A percentile compares a stretch with the other conserved stretches of the same genome.
phyloP scores from a whole-genome alignment of 2,888 invertebrate species.

The Pecten maximus region DNA sequence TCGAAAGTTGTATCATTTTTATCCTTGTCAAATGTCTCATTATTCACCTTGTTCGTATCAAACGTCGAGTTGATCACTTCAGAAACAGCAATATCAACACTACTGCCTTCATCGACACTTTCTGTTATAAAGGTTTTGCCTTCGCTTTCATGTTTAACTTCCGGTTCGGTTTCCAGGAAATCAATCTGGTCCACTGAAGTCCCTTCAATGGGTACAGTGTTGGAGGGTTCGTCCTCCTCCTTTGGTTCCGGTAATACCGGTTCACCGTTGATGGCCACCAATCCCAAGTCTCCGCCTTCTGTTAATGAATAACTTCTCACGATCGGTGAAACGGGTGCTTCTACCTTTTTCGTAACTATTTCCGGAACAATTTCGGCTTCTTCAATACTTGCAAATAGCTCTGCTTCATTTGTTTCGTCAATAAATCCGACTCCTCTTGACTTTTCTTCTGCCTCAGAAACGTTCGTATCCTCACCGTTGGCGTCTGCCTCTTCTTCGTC shows the following conservation, averaged over 20 bases:
- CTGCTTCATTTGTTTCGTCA: constrained; percentile 22
- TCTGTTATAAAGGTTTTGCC: neutral
- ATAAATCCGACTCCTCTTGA: neutral
- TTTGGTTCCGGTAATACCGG: neutral
- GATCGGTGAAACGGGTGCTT: neutral
- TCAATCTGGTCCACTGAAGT: neutral
- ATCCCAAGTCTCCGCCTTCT: neutral
- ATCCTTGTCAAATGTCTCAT: neutral
- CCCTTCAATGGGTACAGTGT: neutral
- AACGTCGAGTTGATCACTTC: neutral
- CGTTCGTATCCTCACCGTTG: neutral
- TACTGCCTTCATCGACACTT: neutral
- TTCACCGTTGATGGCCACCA: neutral
- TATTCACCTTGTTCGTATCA: neutral
- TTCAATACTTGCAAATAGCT: neutral
- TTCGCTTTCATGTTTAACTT: neutral
- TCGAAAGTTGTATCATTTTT: neutral
- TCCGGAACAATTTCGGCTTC: neutral
- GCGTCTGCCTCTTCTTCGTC: neutral
- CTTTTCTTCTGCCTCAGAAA: neutral
- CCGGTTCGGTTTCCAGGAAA: neutral
- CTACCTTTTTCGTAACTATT: neutral
- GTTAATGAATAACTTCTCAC: neutral
- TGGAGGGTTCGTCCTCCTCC: neutral
- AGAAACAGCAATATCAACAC: neutral